Conservation (phyloP, 2,888 invertebrate genomes). For the Ernsta delagoae region DNA sequence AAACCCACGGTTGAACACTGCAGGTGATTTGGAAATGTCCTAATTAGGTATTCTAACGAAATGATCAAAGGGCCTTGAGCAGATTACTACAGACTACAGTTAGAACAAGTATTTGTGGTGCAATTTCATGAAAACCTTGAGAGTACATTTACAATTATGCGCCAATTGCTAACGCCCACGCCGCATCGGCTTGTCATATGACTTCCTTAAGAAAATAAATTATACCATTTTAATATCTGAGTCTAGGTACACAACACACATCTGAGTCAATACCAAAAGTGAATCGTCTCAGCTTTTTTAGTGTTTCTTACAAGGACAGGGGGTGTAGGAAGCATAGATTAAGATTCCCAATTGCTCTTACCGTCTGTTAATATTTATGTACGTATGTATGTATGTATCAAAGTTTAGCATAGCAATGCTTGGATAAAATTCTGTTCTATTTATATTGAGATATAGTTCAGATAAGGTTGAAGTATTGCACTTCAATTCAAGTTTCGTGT, state of each 20-base stretch:
- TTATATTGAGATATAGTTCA: too few species aligned
- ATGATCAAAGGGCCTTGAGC: constrained; percentile 31
- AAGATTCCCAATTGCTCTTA: too few species aligned
- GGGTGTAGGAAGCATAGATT: too few species aligned
- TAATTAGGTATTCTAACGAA: constrained; percentile 35
- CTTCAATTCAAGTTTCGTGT: too few species aligned
- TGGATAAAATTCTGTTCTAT: too few species aligned
- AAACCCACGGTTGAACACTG: constrained; percentile 6
- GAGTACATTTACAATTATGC: constrained; percentile 42
- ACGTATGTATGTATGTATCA: too few species aligned
- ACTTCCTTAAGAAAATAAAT: constrained; percentile 34
- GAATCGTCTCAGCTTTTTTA: not conserved
- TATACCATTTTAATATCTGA: constrained; percentile 12
- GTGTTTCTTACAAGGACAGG: not conserved
- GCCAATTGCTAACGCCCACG: constrained; percentile 42
- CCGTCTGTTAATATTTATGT: too few species aligned
- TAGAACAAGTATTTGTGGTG: constrained; percentile 38
- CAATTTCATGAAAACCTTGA: constrained; percentile 43
- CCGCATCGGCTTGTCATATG: constrained; percentile 43
- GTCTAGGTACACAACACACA: not conserved
- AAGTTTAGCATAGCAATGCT: too few species aligned
- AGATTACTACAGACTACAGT: constrained; percentile 21
- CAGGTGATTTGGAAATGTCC: constrained; percentile 17
- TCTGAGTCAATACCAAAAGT: not conserved
- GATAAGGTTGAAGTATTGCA: too few species aligned